Conservation (phyloP, 2,797 vertebrate species). For the Dipus sagitta region DNA sequence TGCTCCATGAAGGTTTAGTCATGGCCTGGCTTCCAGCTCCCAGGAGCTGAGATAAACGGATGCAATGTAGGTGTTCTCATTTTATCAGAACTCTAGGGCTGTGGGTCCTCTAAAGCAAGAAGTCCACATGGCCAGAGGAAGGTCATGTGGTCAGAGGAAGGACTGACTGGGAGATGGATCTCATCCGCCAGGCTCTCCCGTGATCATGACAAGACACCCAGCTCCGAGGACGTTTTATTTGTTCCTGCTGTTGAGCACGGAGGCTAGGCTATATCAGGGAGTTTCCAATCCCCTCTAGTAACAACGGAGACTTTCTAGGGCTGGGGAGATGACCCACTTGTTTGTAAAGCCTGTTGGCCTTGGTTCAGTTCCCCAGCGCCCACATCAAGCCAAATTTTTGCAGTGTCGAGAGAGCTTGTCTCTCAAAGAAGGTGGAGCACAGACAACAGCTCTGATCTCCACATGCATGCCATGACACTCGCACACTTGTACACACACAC, state of each 20-base stretch:
- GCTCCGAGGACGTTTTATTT: background rate
- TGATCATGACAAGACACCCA: background rate
- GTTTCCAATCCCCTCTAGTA: background rate
- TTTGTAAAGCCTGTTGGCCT: too few relatives aligned
- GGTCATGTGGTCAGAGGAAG: background rate
- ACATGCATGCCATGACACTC: too few relatives aligned
- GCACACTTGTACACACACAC: too few relatives aligned
- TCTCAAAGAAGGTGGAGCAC: too few relatives aligned
- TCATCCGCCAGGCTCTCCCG: background rate
- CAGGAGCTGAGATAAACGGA: background rate
- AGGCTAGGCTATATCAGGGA: background rate
- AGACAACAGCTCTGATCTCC: too few relatives aligned
- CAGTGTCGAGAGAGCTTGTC: too few relatives aligned
- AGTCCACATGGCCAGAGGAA: background rate
- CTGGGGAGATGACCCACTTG: too few relatives aligned
- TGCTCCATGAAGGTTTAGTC: background rate
- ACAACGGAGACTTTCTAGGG: background rate
- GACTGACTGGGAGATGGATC: too few relatives aligned
- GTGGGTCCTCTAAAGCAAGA: background rate
- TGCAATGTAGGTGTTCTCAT: background rate
- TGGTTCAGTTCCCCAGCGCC: too few relatives aligned
- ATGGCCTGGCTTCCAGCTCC: background rate
- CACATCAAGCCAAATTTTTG: too few relatives aligned
- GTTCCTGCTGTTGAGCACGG: background rate
- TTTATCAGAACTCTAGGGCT: background rate